Evolutionary conservation across 2,113 vertebrate genomes (phyloP), one percentile per base, ranked within the genome.

Genomic region (mouse (Mus musculus)): DNA sequence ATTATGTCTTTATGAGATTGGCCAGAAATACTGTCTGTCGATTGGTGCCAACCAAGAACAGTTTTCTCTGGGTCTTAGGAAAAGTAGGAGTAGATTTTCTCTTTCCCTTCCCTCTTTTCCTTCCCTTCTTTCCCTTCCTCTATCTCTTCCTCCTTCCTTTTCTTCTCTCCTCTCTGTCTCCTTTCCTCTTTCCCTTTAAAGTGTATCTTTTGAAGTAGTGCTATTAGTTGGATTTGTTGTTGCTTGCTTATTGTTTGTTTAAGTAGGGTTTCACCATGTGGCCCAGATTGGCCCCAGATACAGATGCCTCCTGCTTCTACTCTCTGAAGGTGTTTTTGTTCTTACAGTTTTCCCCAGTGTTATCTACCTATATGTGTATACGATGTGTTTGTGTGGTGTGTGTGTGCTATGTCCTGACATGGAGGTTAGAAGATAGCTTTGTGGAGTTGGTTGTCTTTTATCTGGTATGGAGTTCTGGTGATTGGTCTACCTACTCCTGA

Each of bases 21-120:
- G 11, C 33, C 36, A n/a, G 67, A 82, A 85, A 54, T 92, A 46
- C 49, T 28, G 59, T 76, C 63, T 88, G 4, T 94, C 5, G 24
- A 36, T 19, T 81, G n/a, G 9, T 92, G 49, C 49, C 77, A 36
- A 22, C 85, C 26, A 88, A 1, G 90, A 14, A 49, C 33, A 71
- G 9, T 94, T 94, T 94, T 95, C n/a, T 39, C 52, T 89, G 65
- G 82, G n/a, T 46, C 42, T 71, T 97, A 14, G 91, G 75, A 93
- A 92, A 85, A 80, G 12, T 39, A 77, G 78, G 42, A 86, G 28
- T 72, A 72, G 71, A n/a, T 75, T 72, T n/a, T 75, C n/a, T 75
- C 19, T 75, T 33, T 10, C 30, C 8, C 17, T 17, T 52, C 14
- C 46, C 76, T 49, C 12, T 42, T 26, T 33, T 3, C 28, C 24